Conservation (phyloP, 2,113 vertebrate genomes). For the pig (Sus scrofa) region DNA sequence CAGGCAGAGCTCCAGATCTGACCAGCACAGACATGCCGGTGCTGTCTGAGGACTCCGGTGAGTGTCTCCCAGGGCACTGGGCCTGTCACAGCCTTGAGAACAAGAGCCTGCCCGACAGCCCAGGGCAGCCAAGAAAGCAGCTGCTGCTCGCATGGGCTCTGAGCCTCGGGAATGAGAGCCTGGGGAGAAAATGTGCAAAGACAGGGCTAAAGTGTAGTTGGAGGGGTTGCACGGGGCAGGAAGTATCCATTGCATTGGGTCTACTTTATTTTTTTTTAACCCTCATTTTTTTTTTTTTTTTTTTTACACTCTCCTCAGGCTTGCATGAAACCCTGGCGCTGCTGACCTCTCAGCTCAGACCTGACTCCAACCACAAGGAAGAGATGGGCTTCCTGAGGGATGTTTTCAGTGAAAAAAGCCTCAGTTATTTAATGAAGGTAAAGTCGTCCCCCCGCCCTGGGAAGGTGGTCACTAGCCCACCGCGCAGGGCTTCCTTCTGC, state of each 20-base stretch:
- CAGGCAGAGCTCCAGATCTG: neutral
- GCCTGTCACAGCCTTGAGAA: neutral
- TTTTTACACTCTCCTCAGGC: slow-evolving; percentile 84
- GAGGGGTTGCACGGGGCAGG: neutral
- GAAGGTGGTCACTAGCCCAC: neutral
- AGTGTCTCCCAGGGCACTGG: slow-evolving; percentile 29
- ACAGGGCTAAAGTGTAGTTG: neutral
- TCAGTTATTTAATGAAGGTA: slow-evolving; percentile 96
- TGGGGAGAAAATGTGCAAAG: neutral
- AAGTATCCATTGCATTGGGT: neutral
- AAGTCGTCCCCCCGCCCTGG: neutral
- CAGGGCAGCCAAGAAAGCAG: neutral
- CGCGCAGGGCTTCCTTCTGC: neutral
- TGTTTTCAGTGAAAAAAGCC: slow-evolving; percentile 96
- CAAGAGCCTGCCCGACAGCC: neutral
- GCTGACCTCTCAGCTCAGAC: slow-evolving; percentile 96
- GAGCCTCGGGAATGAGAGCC: neutral
- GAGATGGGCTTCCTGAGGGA: slow-evolving; percentile 95
- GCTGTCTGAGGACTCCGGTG: slow-evolving; percentile 93
- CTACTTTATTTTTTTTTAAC: neutral
- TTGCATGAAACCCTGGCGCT: slow-evolving; percentile 96
- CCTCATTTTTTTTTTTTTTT: neutral
- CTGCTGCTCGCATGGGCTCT: rapidly evolving
- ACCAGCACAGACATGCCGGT: slow-evolving; percentile 91
- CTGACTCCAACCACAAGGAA: slow-evolving; percentile 95